Conservation (phyloP, 2,888 invertebrate genomes). For the Eulithis prunata region DNA sequence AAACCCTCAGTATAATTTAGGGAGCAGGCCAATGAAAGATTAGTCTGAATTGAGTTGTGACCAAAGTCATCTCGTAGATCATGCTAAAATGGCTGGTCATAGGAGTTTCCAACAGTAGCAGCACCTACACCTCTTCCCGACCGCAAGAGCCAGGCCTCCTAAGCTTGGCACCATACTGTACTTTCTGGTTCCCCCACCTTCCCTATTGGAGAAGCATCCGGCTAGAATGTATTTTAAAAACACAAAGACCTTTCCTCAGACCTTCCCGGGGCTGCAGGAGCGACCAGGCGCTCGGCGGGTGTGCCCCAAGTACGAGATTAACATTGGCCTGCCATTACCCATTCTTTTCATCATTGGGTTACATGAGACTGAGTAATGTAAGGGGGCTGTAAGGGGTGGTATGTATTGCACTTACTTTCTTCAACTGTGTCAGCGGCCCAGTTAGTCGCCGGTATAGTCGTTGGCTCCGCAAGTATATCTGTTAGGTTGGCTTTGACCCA, state of each 20-base stretch:
- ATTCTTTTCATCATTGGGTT: slow-evolving; percentile 75
- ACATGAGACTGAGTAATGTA: neutral
- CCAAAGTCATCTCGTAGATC: slow-evolving; percentile 88
- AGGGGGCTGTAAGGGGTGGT: neutral
- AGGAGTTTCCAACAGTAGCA: slow-evolving; percentile 87
- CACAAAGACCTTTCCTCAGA: slow-evolving; percentile 88
- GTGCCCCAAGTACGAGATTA: slow-evolving; percentile 91
- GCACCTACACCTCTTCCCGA: slow-evolving; percentile 74
- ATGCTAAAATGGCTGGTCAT: slow-evolving; percentile 89
- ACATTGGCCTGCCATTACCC: slow-evolving; percentile 85
- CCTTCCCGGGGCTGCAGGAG: slow-evolving; percentile 89
- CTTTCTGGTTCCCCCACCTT: slow-evolving; percentile 91
- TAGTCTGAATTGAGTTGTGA: slow-evolving; percentile 95
- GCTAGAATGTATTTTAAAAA: slow-evolving; percentile 85
- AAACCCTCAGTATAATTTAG: slow-evolving; percentile 74
- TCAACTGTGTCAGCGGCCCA: slow-evolving; percentile 95
- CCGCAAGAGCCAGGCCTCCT: slow-evolving; percentile 78
- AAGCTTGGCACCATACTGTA: slow-evolving; percentile 75
- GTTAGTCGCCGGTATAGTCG: slow-evolving; percentile 83
- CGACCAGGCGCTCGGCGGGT: slow-evolving; percentile 86
- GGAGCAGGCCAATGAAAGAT: slow-evolving; percentile 88
- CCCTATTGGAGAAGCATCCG: slow-evolving; percentile 87
- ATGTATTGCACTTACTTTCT: slow-evolving; percentile 84
- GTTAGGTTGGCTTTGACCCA: slow-evolving; percentile 92
- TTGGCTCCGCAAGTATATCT: slow-evolving; percentile 91